Conservation (phyloP, 2,113 vertebrate species). For the Condylura cristata region DNA sequence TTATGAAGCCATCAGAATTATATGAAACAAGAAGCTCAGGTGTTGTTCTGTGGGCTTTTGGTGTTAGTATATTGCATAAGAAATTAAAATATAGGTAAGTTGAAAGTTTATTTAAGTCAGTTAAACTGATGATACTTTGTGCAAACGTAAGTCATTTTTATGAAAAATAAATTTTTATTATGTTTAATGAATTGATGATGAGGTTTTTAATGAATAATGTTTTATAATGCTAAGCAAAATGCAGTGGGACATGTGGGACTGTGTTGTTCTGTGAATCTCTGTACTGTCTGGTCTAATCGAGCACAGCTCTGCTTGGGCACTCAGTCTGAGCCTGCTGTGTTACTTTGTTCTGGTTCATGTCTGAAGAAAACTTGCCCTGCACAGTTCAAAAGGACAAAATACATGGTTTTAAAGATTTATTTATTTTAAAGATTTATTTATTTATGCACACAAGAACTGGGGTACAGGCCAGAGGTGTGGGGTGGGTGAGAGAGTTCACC, state of each 20-base stretch:
- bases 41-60: not conserved
- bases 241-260: not conserved
- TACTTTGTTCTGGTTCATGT: not conserved
- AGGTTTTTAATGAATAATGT: no score
- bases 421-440: no score
- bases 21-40: not conserved
- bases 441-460: no score
- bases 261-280: not conserved
- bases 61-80: not conserved
- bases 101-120: not conserved
- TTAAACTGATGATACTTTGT: not conserved
- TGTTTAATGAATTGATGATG: no score
- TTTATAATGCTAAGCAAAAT: not conserved
- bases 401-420: no score
- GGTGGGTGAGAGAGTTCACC: no score
- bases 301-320: not conserved
- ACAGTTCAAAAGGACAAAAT: not conserved
- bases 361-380: not conserved
- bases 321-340: not conserved
- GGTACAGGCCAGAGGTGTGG: no score
- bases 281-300: not conserved
- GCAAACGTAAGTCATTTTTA: not conserved
- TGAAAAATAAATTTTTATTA: constrained; percentile 5
- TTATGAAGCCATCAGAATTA: not conserved
- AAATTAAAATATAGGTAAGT: not conserved